A percentile compares a stretch with the other conserved stretches of the same genome.
These are phyloP conservation scores for Machaerirhynchus nigripectus DNA, from an alignment of 2,113 vertebrate species.

Conservation along the genomic window DNA sequence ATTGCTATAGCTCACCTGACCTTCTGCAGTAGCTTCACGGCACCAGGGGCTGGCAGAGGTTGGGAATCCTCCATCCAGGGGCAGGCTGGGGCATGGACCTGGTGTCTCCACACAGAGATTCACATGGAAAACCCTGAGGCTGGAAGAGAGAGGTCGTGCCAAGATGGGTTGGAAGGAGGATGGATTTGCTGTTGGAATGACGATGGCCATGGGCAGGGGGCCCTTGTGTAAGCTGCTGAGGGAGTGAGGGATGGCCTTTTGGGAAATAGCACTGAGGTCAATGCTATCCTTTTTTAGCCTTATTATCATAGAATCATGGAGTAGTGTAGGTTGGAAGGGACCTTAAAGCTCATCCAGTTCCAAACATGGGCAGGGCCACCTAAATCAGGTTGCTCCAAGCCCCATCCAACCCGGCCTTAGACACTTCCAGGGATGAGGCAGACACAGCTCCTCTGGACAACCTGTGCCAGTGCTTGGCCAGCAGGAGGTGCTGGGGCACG, in stretches of 20 bases:
- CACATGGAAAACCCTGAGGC: rapidly evolving
- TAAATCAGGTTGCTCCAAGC: neutral
- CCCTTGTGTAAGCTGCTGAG: neutral
- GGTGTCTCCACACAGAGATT: neutral
- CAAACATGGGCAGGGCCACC: neutral
- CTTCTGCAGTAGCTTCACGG: rapidly evolving
- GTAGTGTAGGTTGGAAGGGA: neutral
- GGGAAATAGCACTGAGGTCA: neutral
- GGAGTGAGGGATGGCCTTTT: rapidly evolving
- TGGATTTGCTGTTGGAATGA: neutral
- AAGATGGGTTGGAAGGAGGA: neutral
- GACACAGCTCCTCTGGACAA: neutral
- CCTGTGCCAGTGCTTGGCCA: neutral
- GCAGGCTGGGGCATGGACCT: neutral
- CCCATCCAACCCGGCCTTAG: neutral
- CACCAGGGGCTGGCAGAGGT: neutral
- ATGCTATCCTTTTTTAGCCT: rapidly evolving
- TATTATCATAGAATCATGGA: neutral
- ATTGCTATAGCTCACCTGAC: rapidly evolving
- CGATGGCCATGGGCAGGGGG: rapidly evolving
- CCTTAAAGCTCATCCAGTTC: neutral
- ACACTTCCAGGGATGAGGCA: neutral
- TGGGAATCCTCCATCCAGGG: neutral
- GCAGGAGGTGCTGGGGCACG: neutral
- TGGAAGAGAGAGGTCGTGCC: rapidly evolving